Conservation (phyloP, 2,797 vertebrate species). For the Enteromius mattozi region DNA sequence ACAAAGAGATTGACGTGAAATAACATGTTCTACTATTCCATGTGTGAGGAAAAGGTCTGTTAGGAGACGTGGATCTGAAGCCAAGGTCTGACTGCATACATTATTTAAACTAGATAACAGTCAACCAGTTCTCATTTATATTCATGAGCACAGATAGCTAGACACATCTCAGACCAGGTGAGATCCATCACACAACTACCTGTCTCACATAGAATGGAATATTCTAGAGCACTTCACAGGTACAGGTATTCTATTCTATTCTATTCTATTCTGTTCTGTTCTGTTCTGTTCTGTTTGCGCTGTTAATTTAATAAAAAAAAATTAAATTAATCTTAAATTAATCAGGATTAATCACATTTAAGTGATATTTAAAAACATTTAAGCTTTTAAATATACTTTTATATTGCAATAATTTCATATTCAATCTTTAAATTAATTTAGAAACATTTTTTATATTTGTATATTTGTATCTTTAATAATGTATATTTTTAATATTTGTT, state of each 20-base stretch:
- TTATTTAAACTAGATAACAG: conserved; percentile 81
- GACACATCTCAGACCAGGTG: conserved; percentile 70
- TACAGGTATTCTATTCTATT: not conserved
- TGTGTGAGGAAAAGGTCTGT: conserved; percentile 67
- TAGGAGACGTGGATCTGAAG: conserved; percentile 75
- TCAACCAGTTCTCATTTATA: conserved; percentile 77
- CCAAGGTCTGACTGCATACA: conserved; percentile 75
- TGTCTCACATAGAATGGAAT: conserved; percentile 29
- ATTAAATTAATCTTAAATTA: not conserved
- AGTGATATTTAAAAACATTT: too few relatives aligned
- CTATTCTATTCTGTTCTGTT: too few relatives aligned
- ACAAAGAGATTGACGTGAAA: conserved; percentile 51
- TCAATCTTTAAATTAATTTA: not conserved
- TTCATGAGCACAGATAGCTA: conserved; percentile 74
- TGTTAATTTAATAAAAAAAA: too few relatives aligned
- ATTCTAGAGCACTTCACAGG: conserved; percentile 27
- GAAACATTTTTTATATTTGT: not conserved
- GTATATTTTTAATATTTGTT: not conserved
- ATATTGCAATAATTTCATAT: not conserved
- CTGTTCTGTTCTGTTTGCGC: too few relatives aligned
- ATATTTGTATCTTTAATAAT: not conserved
- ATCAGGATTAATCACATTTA: not conserved
- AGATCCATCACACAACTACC: conserved; percentile 59
- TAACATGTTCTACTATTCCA: conserved; percentile 43
- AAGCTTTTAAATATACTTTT: not conserved